phyloP scores from a whole-genome alignment of 2,113 vertebrate species.

The Nyctibius bracteatus region DNA sequence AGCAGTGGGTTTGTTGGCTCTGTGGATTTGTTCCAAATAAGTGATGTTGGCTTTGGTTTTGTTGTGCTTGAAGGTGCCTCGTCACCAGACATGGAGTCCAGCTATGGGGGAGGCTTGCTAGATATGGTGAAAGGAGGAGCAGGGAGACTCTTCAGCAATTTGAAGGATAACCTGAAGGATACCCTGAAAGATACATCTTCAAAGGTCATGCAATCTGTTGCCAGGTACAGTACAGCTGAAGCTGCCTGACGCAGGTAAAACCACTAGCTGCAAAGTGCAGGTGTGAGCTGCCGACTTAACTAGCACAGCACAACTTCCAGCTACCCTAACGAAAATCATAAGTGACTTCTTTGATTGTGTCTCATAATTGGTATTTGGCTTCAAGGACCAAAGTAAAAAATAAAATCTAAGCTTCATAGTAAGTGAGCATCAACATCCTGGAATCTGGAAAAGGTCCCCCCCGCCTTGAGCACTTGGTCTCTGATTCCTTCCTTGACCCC shows the following conservation, averaged over 20 bases:
- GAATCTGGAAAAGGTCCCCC: neutral
- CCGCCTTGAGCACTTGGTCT: neutral
- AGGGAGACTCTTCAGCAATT: conserved; percentile 96
- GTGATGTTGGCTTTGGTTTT: neutral
- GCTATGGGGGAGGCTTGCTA: conserved; percentile 90
- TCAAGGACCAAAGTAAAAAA: neutral
- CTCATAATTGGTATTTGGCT: neutral
- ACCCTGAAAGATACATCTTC: conserved; percentile 97
- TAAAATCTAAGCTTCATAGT: neutral
- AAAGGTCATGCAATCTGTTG: conserved; percentile 96
- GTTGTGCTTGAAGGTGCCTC: conserved; percentile 68
- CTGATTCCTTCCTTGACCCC: neutral
- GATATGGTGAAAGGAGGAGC: conserved; percentile 99
- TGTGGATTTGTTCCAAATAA: neutral
- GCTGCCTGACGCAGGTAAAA: neutral
- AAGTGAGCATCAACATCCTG: neutral
- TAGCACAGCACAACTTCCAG: neutral
- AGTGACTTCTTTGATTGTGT: neutral
- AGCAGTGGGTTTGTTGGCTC: neutral
- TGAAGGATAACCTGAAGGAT: conserved; percentile 98
- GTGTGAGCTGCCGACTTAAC: neutral
- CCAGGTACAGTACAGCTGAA: conserved; percentile 78
- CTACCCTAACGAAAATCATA: neutral
- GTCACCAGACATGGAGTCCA: conserved; percentile 91
- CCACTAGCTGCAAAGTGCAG: neutral